Conservation (phyloP, 2,113 vertebrate genomes). For the Spea bombifrons region DNA sequence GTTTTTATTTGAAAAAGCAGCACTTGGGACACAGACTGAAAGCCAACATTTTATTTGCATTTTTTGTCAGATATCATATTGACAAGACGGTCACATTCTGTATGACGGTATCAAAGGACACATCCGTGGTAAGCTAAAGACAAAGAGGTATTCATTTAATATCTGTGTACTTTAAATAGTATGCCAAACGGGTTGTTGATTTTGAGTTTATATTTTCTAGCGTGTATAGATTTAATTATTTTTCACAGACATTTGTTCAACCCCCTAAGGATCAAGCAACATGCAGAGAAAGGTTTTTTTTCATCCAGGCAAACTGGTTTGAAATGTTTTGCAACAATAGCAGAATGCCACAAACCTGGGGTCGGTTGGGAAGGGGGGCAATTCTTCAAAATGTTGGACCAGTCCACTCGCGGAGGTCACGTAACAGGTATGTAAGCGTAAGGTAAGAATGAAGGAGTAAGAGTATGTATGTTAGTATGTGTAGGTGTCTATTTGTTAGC, state of each 20-base stretch:
- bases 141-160: background rate
- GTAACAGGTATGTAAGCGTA: no score
- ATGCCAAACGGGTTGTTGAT: background rate
- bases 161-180: background rate
- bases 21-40: constrained; percentile 26
- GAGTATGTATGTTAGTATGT: no score
- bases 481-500: no score
- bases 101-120: constrained; percentile 13
- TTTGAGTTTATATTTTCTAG: background rate
- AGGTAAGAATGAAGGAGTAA: no score
- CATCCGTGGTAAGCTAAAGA: background rate
- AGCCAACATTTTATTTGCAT: constrained; percentile 34
- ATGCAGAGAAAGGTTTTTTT: no score
- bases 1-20: constrained; percentile 26
- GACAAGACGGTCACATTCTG: constrained; percentile 16
- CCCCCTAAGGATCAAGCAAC: background rate
- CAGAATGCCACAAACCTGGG: no score
- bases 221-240: background rate
- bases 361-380: no score
- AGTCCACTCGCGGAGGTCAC: no score
- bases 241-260: background rate
- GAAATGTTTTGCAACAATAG: no score
- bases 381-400: no score
- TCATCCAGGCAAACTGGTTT: no score
- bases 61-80: constrained; percentile 29